Percentiles rank a stretch among this genome's conserved stretches.
phyloP scores from a whole-genome alignment of 2,113 vertebrate species.

The Eonycteris spelaea region DNA sequence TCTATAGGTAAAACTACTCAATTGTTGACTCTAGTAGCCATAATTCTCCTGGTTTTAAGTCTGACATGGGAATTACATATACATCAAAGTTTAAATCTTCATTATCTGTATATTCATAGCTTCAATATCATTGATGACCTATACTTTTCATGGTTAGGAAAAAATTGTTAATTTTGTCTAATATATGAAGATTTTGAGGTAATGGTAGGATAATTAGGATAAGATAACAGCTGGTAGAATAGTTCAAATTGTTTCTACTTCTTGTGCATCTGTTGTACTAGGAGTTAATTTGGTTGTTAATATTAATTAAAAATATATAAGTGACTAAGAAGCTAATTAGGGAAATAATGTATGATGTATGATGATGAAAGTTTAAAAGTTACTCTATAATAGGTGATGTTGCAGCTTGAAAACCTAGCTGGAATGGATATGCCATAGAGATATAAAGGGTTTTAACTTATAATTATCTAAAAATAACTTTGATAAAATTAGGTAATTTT shows the following conservation, averaged over 20 bases:
- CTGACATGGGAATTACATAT: rapidly evolving
- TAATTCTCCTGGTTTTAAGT: rapidly evolving
- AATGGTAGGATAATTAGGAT: not conserved
- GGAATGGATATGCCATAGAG: not conserved
- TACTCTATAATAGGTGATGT: not conserved
- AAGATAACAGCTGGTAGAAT: not conserved
- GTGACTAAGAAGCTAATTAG: not conserved
- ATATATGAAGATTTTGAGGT: not conserved
- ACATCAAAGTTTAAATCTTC: rapidly evolving
- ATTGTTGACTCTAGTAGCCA: rapidly evolving
- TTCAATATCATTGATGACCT: not conserved
- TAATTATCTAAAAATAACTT: too few relatives aligned
- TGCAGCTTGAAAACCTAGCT: not conserved
- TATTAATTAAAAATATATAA: not conserved
- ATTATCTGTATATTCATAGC: not conserved
- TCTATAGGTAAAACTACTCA: rapidly evolving
- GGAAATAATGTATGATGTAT: not conserved
- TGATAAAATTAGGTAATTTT: too few relatives aligned
- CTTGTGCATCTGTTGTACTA: not conserved
- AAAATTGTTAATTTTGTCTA: rapidly evolving
- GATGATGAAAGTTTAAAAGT: not conserved
- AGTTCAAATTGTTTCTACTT: not conserved
- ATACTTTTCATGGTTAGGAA: not conserved
- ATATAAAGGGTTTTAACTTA: not conserved
- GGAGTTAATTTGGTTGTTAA: not conserved